Base-by-base conservation (phyloP, 2,797 vertebrate species). In the Tympanoctomys barrerae region DNA sequence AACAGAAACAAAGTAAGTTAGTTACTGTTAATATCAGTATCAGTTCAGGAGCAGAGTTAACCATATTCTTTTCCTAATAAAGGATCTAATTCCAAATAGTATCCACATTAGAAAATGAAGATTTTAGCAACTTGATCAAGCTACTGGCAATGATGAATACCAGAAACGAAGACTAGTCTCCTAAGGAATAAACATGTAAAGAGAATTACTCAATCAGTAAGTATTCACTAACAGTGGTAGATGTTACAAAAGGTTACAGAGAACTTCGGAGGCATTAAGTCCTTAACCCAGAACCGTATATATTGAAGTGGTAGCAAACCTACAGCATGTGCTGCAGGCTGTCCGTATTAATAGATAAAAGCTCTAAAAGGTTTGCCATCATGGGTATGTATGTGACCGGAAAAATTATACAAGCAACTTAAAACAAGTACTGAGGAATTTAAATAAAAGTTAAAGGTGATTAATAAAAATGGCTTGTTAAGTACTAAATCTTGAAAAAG, bases 371-470 rank as follows among this genome's bases (percentile, higher is more conserved):
- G 71, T 42, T 42, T 26, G 22, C 71, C 39, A 73, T 73, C 36
- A 73, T 5, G 42, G 71, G 71, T 73, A 73, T 13, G 11, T 5
- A 73, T 42, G 4, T 73, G 71, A 42, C 22, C 6, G 5, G 36
- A 26, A 39, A 70, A 71, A 71, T 11, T 68, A 68, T 68, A 86
- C 82, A 87, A 85, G 4, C 28, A 96, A 89, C 26, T 75, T 93
- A 93, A 97, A 93, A 90, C 52, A 87, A 93, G 24, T 57, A n/a
- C 31, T 70, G 4, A 94, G 62, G 59, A 96, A 94, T 78, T 75
- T 86, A 90, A 94, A 91, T 80, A 10, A 85, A 96, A 12, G 62
- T 62, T 88, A 79, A 93, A 77, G 28, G 7, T 87, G 33, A n/a
- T 64, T 64, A 87, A 64, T 80, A 81, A 94, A 95, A 88, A 87